Conservation (phyloP, 2,113 vertebrate species). For the Ailuropoda melanoleuca region DNA sequence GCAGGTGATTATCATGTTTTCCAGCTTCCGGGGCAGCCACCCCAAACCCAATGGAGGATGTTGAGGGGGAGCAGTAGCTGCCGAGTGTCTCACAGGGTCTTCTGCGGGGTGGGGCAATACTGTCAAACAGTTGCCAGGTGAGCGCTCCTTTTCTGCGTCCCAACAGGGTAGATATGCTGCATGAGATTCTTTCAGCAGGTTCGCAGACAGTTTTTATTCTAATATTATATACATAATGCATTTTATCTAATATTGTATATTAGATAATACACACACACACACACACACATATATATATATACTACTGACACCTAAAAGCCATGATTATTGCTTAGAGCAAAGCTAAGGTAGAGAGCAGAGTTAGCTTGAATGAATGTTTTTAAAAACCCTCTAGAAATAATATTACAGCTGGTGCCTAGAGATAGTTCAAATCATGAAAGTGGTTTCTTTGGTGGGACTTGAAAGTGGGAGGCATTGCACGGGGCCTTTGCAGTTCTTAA, state of each 20-base stretch:
- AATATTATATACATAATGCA: not conserved
- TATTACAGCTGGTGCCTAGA: not conserved
- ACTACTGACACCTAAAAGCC: not conserved
- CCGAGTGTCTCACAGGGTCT: not conserved
- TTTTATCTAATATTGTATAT: not conserved
- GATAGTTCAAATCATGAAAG: not conserved
- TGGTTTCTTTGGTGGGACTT: not conserved
- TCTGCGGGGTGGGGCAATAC: not conserved
- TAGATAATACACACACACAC: not conserved
- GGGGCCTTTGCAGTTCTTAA: not conserved
- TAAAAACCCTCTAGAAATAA: not conserved
- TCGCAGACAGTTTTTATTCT: constrained; percentile 16
- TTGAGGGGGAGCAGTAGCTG: not conserved
- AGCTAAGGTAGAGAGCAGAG: constrained; percentile 19
- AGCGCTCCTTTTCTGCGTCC: not conserved
- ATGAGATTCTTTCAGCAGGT: not conserved
- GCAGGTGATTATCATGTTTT: not conserved
- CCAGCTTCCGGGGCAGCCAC: not conserved
- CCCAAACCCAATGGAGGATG: not conserved
- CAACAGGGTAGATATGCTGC: not conserved
- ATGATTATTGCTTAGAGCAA: constrained; percentile 3
- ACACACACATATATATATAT: not conserved
- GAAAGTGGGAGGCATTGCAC: not conserved
- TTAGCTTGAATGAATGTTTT: constrained; percentile 25
- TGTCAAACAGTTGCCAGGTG: not conserved